Percentiles rank a stretch among this genome's conserved stretches.
Conservation (phyloP, 2,888 invertebrate species). For the Busseola fusca region DNA sequence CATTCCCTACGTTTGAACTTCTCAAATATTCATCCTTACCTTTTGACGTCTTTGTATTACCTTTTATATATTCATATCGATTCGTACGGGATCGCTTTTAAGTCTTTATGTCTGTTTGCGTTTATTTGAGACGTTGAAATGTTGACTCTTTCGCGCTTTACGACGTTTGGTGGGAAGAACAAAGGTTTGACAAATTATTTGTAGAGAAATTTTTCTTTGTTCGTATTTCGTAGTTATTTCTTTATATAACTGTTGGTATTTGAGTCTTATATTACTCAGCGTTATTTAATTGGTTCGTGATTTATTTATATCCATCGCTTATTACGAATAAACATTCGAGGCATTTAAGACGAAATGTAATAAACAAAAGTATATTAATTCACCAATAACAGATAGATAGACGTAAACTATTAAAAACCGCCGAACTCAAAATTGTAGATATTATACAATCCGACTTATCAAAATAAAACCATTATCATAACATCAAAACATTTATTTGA, state of each 20-base stretch:
- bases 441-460: not conserved
- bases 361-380: not conserved
- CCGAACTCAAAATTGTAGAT: too few relatives aligned
- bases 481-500: not conserved
- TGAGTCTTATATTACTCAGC: not conserved
- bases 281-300: not conserved
- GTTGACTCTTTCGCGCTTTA: constrained; percentile 53
- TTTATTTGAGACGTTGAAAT: constrained; percentile 55
- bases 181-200: constrained; percentile 44
- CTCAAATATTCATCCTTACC: constrained; percentile 75
- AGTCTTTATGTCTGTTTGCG: constrained; percentile 55
- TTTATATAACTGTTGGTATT: not conserved
- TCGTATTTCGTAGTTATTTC: constrained; percentile 9
- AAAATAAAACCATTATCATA: not conserved
- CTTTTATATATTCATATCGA: constrained; percentile 64
- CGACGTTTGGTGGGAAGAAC: constrained; percentile 24
- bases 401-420: not conserved
- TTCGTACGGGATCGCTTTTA: constrained; percentile 60
- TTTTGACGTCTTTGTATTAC: constrained; percentile 71
- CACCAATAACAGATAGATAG: not conserved
- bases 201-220: constrained; percentile 26
- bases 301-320: not conserved
- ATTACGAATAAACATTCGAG: not conserved
- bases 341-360: too few relatives aligned
- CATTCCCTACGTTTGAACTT: constrained; percentile 59